phyloP scores from a whole-genome alignment of 2,888 invertebrate genomes.

The Zhengitettix transpicula region DNA sequence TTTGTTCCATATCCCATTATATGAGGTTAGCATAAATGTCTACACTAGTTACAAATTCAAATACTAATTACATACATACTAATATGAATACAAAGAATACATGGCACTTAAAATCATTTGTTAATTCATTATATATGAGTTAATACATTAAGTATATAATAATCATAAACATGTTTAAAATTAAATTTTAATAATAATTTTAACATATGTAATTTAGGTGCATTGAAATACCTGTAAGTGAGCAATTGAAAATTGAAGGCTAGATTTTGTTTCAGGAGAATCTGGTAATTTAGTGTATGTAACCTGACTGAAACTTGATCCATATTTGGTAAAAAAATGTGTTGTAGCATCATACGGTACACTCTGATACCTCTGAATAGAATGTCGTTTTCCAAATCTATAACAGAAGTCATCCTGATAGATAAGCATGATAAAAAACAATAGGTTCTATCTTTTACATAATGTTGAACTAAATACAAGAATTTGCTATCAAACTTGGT shows the following conservation, averaged over 20 bases:
- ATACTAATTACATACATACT: no score
- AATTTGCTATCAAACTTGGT: no score
- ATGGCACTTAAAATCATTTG: background rate
- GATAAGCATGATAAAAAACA: background rate
- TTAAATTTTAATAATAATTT: no score
- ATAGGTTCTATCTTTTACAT: no score
- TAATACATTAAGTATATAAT: no score
- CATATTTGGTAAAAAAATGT: slow-evolving; percentile 81
- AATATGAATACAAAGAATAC: no score
- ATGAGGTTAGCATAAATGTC: no score
- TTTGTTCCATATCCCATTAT: no score
- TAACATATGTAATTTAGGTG: no score
- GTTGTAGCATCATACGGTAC: slow-evolving; percentile 62
- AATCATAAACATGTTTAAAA: no score
- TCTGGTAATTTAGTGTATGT: slow-evolving; percentile 66
- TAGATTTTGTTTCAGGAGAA: slow-evolving; percentile 46
- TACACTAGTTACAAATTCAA: no score
- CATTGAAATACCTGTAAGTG: slow-evolving; percentile 36
- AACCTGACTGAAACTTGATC: slow-evolving; percentile 84
- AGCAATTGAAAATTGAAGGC: slow-evolving; percentile 52
- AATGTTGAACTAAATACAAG: no score
- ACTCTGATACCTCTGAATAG: slow-evolving; percentile 8
- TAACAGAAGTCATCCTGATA: background rate
- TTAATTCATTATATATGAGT: background rate
- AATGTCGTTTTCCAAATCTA: slow-evolving; percentile 6